A percentile compares a stretch with the other conserved stretches of the same genome.
These are phyloP conservation scores for Ornithorhynchus anatinus DNA, from an alignment of 2,113 vertebrate genomes.

Conservation along the genomic window DNA sequence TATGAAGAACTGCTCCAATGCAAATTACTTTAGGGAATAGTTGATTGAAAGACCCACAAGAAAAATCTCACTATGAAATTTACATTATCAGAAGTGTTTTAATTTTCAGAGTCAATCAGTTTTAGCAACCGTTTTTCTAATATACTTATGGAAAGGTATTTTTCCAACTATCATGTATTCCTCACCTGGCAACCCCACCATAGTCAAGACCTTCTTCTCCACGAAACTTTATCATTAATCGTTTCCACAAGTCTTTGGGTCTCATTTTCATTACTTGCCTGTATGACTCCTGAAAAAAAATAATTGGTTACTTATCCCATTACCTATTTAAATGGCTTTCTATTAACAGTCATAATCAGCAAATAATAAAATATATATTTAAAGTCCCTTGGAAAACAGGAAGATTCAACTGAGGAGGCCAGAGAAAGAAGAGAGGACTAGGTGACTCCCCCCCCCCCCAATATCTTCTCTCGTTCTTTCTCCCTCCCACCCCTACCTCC, in stretches of 20 bases:
- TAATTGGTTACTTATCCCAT: conserved; percentile 4
- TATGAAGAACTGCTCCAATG: background rate
- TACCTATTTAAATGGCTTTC: background rate
- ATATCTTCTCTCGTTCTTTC: too few relatives aligned
- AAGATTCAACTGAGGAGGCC: background rate
- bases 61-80: background rate
- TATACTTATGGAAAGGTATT: too few relatives aligned
- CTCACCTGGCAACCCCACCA: conserved; percentile 96
- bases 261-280: conserved; percentile 99
- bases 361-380: background rate
- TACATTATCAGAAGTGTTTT: background rate
- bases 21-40: background rate
- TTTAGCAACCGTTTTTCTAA: too few relatives aligned
- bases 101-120: too few relatives aligned
- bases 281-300: conserved; percentile 87
- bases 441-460: background rate
- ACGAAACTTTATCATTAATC: conserved; percentile 98
- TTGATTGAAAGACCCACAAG: conserved; percentile 11
- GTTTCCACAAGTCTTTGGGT: conserved; percentile 97
- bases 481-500: too few relatives aligned
- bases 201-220: conserved; percentile 98
- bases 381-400: background rate
- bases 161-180: background rate
- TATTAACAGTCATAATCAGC: background rate
- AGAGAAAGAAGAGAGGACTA: background rate